Evolutionary conservation across 2,888 invertebrate species (phyloP).

Genomic region (Agrotis exclamationis): DNA sequence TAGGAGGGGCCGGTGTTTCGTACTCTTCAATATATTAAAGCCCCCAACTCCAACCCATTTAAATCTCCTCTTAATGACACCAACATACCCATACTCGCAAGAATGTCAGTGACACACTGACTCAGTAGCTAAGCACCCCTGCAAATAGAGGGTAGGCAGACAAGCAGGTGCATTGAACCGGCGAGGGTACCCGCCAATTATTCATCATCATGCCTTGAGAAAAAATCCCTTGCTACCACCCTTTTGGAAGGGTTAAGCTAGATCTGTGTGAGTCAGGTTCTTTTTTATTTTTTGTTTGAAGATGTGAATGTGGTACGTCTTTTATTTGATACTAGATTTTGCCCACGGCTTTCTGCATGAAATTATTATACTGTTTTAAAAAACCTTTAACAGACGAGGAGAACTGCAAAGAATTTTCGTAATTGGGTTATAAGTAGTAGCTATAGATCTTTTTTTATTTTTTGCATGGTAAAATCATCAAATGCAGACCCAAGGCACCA

Average conservation of each 20-base stretch:
- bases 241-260: slow-evolving; percentile 49
- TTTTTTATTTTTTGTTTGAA: slow-evolving; percentile 24
- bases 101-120: slow-evolving; percentile 77
- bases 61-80: slow-evolving; percentile 32
- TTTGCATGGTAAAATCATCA: too few species aligned
- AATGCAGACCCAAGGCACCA: too few species aligned
- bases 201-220: slow-evolving; percentile 76
- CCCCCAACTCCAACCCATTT: slow-evolving; percentile 1
- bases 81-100: slow-evolving; percentile 42
- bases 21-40: slow-evolving; percentile 12
- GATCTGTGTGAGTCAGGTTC: slow-evolving; percentile 23
- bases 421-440: too few species aligned
- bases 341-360: too few species aligned
- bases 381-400: too few species aligned
- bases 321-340: background rate
- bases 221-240: slow-evolving; percentile 70
- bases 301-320: background rate
- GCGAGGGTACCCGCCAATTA: slow-evolving; percentile 74
- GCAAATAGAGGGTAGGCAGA: slow-evolving; percentile 65
- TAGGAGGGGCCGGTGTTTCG: too few species aligned
- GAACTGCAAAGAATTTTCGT: too few species aligned
- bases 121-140: slow-evolving; percentile 67
- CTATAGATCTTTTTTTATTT: too few species aligned
- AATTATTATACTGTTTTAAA: too few species aligned
- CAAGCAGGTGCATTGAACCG: slow-evolving; percentile 76